A percentile compares a stretch with the other conserved stretches of the same genome.
Conservation (phyloP, 2,113 vertebrate species). For the Gymnobelideus leadbeateri region DNA sequence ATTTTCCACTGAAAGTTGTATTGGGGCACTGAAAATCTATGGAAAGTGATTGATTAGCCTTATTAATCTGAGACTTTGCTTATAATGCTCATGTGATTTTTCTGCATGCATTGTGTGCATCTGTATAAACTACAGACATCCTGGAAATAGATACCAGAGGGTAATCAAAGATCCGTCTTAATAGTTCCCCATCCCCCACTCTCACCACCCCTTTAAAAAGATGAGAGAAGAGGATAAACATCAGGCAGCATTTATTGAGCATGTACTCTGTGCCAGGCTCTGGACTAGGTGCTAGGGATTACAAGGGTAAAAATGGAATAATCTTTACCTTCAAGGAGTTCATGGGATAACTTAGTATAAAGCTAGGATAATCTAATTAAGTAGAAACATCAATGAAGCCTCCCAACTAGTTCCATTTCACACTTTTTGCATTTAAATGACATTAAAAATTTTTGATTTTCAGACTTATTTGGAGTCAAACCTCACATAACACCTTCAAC, state of each 20-base stretch:
- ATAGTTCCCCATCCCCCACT: not conserved
- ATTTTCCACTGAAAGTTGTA: not conserved
- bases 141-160: not conserved
- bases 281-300: not conserved
- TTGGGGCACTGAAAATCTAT: not conserved
- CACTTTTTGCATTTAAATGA: slow-evolving; percentile 10
- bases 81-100: not conserved
- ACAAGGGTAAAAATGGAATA: not conserved
- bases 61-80: not conserved
- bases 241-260: slow-evolving; percentile 21
- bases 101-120: not conserved
- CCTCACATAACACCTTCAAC: not conserved
- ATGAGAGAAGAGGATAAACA: not conserved
- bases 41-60: not conserved
- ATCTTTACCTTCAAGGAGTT: not conserved
- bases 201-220: not conserved
- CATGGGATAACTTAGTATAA: not conserved
- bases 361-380: not conserved
- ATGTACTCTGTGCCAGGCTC: not conserved
- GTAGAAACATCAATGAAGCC: not conserved
- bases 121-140: not conserved
- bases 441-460: not conserved
- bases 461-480: slow-evolving; percentile 12
- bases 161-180: not conserved
- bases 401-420: not conserved